Percentiles rank a stretch among this genome's conserved stretches.
Evolutionary conservation across 2,113 vertebrate genomes (phyloP).

Genomic region (Empidonax traillii): DNA sequence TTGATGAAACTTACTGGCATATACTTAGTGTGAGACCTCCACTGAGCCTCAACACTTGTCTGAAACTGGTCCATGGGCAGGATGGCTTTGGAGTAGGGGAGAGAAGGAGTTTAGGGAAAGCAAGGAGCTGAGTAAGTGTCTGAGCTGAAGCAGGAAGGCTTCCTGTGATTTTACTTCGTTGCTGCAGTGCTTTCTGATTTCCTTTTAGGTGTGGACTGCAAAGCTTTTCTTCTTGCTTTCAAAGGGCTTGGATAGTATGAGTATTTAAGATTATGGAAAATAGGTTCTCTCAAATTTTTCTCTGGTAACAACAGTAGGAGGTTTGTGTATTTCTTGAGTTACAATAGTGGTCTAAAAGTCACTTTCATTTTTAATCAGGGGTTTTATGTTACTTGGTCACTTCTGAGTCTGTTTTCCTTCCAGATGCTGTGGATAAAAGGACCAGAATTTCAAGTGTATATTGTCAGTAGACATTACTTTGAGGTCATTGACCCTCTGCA

Average conservation of each 20-base stretch:
- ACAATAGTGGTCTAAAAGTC: background rate
- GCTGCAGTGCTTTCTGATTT: background rate
- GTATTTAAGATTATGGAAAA: background rate
- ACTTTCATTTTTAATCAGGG: background rate
- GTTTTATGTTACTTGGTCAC: background rate
- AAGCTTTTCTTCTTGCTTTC: background rate
- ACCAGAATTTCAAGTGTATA: background rate
- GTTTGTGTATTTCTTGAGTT: background rate
- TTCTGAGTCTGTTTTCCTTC: background rate
- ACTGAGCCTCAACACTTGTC: background rate
- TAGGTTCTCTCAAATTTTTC: background rate
- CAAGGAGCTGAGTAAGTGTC: background rate
- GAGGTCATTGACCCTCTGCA: background rate
- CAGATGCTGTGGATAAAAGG: accelerated
- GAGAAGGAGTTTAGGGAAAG: background rate
- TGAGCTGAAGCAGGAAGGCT: background rate
- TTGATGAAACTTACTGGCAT: background rate
- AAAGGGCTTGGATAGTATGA: background rate
- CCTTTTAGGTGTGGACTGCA: background rate
- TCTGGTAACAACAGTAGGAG: background rate
- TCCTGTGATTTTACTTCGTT: background rate
- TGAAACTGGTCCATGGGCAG: background rate
- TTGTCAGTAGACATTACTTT: background rate
- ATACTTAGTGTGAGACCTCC: background rate
- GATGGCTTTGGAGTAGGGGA: background rate